A percentile compares a stretch with the other conserved stretches of the same genome.
These are phyloP conservation scores for Harmothoe impar DNA, from an alignment of 2,888 invertebrate genomes.

Conservation along the genomic window DNA sequence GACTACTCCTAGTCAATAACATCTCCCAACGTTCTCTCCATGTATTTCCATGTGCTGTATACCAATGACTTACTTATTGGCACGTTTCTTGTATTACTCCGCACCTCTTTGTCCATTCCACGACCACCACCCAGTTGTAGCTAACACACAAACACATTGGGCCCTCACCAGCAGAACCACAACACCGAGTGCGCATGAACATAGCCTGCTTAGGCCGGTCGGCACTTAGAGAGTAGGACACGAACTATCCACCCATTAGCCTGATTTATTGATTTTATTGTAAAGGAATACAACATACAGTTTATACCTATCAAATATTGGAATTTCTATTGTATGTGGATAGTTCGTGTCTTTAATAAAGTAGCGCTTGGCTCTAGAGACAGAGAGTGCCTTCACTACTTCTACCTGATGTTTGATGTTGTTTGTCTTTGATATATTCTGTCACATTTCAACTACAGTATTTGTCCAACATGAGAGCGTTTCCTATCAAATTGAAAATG, in stretches of 20 bases:
- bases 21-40: neutral
- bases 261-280: neutral
- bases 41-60: constrained; percentile 54
- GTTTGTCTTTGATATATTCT: constrained; percentile 19
- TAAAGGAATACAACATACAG: neutral
- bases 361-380: constrained; percentile 29
- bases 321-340: neutral
- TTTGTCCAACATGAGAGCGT: neutral
- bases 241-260: constrained; percentile 5
- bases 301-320: neutral
- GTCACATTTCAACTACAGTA: neutral
- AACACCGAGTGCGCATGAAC: constrained; percentile 15
- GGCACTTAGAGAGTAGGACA: neutral
- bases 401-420: constrained; percentile 31
- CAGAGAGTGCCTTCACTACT: neutral
- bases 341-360: constrained; percentile 5
- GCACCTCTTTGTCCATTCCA: constrained; percentile 12
- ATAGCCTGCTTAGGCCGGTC: neutral
- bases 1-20: constrained; percentile 21
- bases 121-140: constrained; percentile 30
- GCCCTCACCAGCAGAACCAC: neutral
- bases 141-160: constrained; percentile 45
- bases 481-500: neutral
- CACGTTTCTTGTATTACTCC: neutral
- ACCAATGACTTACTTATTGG: constrained; percentile 30